Evolutionary conservation across 2,113 vertebrate species (phyloP), one percentile per base, ranked within the genome.

Genomic region (Stictonetta naevosa): DNA sequence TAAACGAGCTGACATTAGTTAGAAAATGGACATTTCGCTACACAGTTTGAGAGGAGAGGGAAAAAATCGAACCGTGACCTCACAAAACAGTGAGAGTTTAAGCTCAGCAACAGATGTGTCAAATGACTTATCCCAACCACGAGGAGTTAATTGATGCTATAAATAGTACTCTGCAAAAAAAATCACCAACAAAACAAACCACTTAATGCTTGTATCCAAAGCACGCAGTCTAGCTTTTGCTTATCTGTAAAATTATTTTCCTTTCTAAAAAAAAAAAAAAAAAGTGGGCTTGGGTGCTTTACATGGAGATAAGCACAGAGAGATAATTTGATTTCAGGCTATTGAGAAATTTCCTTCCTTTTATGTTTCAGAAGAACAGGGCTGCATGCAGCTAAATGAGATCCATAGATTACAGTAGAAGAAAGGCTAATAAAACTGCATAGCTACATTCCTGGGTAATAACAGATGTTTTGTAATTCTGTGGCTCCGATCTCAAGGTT

Each of bases 271-370:
- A 48, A 48, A 19, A 17, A 46, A 48, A 11, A 52, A 52, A 90
- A 92, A 74, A 83, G 73, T 48, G 44, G 55, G 74, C 28, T 63
- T 75, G 74, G 44, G 29, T 96, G 83, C 94, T 96, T 85, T 96
- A 95, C 96, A 96, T 83, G 88, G 83, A 91, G 87, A 96, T 96
- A 90, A 95, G 83, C 76, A 93, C 20, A 87, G 67, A 83, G 42
- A 96, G 93, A 97, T 97, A 95, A 97, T 97, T 97, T 96, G 92
- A 96, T 96, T 97, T 82, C 83, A 94, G 83, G 82, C 85, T 92
- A 59, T 44, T 74, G 93, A 94, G 84, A 95, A 48, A 88, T 71
- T 96, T 93, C 71, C 71, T 91, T 79, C 46, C 62, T 79, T 95
- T 90, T 83, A 79, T 68, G 74, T 93, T 94, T 80, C 56, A 91